phyloP scores from a whole-genome alignment of 2,113 vertebrate genomes.

The Athene cunicularia region DNA sequence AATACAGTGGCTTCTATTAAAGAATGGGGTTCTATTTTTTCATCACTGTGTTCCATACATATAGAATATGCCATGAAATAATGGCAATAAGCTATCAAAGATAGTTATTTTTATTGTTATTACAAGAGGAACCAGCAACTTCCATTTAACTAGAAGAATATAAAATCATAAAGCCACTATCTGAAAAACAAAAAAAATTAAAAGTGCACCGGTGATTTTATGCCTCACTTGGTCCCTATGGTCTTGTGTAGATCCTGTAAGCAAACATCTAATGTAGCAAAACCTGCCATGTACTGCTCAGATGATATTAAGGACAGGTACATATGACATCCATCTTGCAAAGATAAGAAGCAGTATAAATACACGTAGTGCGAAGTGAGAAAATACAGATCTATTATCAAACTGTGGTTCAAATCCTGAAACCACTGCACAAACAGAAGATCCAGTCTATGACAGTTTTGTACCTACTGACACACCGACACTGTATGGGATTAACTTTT shows the following conservation, averaged over 20 bases:
- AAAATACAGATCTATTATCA: constrained; percentile 33
- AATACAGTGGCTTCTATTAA: not conserved
- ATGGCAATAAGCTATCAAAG: not conserved
- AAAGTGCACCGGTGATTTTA: not conserved
- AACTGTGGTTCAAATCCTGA: not conserved
- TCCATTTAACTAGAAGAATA: not conserved
- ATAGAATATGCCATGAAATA: not conserved
- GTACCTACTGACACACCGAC: not conserved
- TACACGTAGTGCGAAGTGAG: not conserved
- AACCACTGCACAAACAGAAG: not conserved
- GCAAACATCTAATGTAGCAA: not conserved
- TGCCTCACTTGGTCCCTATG: not conserved
- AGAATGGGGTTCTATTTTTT: not conserved
- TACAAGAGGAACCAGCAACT: not conserved
- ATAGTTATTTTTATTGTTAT: not conserved
- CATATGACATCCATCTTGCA: not conserved
- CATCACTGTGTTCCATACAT: not conserved
- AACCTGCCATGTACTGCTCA: not conserved
- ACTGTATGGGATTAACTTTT: not conserved
- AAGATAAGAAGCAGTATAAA: not conserved
- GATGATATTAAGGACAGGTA: not conserved
- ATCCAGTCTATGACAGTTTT: not conserved
- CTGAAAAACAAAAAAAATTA: not conserved
- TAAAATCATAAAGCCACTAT: not conserved
- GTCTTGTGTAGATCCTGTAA: not conserved